These are phyloP conservation scores for Idaea aversata DNA, from an alignment of 2,888 invertebrate species.

Conservation along the genomic window DNA sequence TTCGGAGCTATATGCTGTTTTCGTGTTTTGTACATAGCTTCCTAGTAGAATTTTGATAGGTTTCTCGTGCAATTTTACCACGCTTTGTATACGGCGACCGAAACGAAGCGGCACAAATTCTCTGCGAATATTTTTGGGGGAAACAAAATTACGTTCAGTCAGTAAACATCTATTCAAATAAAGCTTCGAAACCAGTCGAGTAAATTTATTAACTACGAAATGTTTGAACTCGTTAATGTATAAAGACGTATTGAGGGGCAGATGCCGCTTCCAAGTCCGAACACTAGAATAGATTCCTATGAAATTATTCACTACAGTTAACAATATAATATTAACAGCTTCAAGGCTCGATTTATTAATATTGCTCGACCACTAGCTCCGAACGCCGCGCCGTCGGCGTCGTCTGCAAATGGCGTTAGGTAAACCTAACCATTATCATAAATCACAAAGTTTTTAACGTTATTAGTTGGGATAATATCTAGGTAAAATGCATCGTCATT, in stretches of 20 bases:
- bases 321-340: background rate
- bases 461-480: background rate
- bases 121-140: background rate
- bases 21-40: background rate
- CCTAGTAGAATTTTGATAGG: background rate
- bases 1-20: background rate
- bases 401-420: background rate
- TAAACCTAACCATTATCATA: background rate
- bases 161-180: background rate
- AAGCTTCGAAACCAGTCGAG: background rate
- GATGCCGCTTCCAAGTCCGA: background rate
- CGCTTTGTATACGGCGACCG: background rate
- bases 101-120: conserved; percentile 1
- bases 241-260: conserved; percentile 1
- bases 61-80: background rate
- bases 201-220: background rate
- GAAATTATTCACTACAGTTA: background rate
- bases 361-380: background rate
- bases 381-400: background rate
- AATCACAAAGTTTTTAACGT: background rate
- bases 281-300: background rate
- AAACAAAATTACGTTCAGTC: background rate
- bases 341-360: background rate
- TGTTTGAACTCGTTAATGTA: background rate
- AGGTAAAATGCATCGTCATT: background rate